Percentiles rank a stretch among this genome's conserved stretches.
These are phyloP conservation scores for Romanomermis culicivorax DNA, from an alignment of 2,888 invertebrate species.

Conservation along the genomic window DNA sequence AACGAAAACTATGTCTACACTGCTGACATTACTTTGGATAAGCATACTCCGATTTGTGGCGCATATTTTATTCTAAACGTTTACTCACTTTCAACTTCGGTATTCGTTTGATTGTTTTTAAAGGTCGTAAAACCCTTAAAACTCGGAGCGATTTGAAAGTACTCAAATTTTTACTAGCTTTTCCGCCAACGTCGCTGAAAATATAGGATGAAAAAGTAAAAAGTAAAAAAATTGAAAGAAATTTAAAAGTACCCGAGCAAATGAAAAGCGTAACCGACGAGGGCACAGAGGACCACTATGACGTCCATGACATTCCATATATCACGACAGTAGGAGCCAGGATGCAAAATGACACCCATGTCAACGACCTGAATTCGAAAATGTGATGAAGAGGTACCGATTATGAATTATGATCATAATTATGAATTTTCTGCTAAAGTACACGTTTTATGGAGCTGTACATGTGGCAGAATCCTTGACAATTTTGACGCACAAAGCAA, in stretches of 20 bases:
- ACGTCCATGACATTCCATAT: slow-evolving; percentile 99
- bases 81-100: slow-evolving; percentile 66
- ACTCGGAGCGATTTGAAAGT: slow-evolving; percentile 98
- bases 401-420: too few relatives aligned
- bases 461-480: too few relatives aligned
- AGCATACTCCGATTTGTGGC: too few relatives aligned
- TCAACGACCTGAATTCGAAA: slow-evolving; percentile 38
- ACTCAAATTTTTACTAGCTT: slow-evolving; percentile 52
- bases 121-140: slow-evolving; percentile 87
- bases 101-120: slow-evolving; percentile 99
- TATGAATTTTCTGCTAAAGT: background rate
- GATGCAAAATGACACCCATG: slow-evolving; percentile 84
- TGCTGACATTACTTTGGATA: background rate
- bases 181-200: background rate
- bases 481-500: too few relatives aligned
- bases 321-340: slow-evolving; percentile 88
- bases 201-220: background rate
- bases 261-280: slow-evolving; percentile 76
- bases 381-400: too few relatives aligned
- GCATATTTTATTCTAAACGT: too few relatives aligned
- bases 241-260: background rate
- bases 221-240: background rate
- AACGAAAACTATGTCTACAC: background rate
- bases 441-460: background rate
- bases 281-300: slow-evolving; percentile 91